Conservation (phyloP, 2,888 invertebrate species). For the Pomacea canaliculata region DNA sequence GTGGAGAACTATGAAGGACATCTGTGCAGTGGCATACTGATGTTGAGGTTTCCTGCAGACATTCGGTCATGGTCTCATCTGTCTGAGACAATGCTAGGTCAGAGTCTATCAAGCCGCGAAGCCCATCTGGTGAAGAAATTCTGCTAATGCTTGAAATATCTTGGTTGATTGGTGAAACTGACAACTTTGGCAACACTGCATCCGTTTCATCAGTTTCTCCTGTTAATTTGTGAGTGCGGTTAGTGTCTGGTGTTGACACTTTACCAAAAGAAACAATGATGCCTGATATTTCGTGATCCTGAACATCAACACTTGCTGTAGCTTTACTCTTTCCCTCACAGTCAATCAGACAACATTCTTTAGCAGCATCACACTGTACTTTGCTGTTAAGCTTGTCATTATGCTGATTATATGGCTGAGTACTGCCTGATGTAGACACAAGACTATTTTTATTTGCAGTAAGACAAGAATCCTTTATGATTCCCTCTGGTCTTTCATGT, state of each 20-base stretch:
- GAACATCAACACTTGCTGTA: not conserved
- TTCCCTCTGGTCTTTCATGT: too few species aligned
- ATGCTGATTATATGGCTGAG: not conserved
- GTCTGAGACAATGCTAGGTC: constrained; percentile 28
- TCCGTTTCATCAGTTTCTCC: not conserved
- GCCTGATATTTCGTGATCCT: constrained; percentile 1
- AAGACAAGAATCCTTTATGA: too few species aligned
- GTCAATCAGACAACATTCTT: not conserved
- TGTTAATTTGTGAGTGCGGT: not conserved
- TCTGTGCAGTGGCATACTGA: not conserved
- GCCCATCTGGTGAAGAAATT: constrained; percentile 37
- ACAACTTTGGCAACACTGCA: not conserved
- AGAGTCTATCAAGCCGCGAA: constrained; percentile 35
- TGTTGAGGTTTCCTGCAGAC: not conserved
- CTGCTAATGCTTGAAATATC: constrained; percentile 42
- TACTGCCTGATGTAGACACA: too few species aligned
- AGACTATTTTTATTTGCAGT: too few species aligned
- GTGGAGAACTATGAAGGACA: constrained; percentile 16
- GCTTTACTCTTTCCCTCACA: not conserved
- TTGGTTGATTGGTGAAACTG: constrained; percentile 22
- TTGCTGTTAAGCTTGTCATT: not conserved
- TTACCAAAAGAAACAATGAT: constrained; percentile 7
- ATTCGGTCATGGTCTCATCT: not conserved
- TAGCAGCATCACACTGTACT: not conserved
- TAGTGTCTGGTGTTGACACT: constrained; percentile 4